phyloP scores from a whole-genome alignment of 1,140 invertebrate species.

The Brachystomella parvula region DNA sequence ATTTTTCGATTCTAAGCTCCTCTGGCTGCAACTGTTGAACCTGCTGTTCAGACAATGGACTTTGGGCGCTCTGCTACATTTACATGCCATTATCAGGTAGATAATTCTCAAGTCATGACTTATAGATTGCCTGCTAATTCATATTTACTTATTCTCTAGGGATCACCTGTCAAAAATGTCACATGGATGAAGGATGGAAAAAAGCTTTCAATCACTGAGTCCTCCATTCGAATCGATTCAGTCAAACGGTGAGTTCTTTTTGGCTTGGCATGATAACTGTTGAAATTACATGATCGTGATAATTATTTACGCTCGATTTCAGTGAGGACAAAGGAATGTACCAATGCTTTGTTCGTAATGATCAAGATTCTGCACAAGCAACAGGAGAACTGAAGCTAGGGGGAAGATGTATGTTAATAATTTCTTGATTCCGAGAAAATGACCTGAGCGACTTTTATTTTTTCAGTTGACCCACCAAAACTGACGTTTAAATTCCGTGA shows the following conservation, averaged over 20 bases:
- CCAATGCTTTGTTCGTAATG: slow-evolving; percentile 88
- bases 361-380: slow-evolving; percentile 85
- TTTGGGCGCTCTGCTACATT: slow-evolving; percentile 83
- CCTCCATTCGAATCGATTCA: slow-evolving; percentile 71
- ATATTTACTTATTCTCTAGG: slow-evolving; percentile 41
- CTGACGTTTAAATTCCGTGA: slow-evolving; percentile 77
- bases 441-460: slow-evolving; percentile 12
- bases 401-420: slow-evolving; percentile 63
- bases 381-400: slow-evolving; percentile 86
- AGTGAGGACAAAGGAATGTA: slow-evolving; percentile 92
- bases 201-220: slow-evolving; percentile 60
- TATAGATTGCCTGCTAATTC: not conserved
- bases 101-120: not conserved
- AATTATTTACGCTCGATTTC: not conserved
- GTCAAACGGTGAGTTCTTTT: slow-evolving; percentile 58
- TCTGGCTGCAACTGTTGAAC: slow-evolving; percentile 75
- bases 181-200: slow-evolving; percentile 90
- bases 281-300: no score
- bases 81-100: slow-evolving; percentile 69
- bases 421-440: not conserved
- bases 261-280: not conserved
- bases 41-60: slow-evolving; percentile 80
- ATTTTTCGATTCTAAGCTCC: slow-evolving; percentile 54
- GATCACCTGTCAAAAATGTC: slow-evolving; percentile 79
- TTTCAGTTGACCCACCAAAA: slow-evolving; percentile 71